Evolutionary conservation across 2,113 vertebrate species (phyloP).

Genomic region (Equus przewalskii): DNA sequence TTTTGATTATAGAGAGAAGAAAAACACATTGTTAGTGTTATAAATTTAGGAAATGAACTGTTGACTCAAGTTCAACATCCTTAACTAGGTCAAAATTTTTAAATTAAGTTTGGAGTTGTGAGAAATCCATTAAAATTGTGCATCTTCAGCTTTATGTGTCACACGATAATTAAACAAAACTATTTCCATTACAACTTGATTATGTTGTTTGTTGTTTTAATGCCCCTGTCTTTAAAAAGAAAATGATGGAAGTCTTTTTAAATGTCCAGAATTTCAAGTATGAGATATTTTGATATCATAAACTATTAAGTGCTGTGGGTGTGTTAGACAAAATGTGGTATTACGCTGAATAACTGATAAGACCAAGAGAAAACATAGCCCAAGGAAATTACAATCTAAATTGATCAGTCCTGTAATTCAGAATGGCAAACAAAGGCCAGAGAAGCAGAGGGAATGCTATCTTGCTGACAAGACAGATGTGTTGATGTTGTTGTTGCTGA

Average conservation of each 20-base stretch:
- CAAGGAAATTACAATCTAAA: neutral
- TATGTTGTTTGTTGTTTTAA: neutral
- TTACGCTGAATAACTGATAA: neutral
- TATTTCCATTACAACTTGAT: neutral
- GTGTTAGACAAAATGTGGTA: neutral
- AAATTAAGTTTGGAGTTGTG: neutral
- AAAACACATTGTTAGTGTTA: neutral
- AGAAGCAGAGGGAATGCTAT: neutral
- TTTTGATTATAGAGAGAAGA: neutral
- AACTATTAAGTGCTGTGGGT: neutral
- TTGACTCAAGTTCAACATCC: neutral
- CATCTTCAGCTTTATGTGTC: neutral
- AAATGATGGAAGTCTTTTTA: neutral
- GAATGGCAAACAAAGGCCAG: neutral
- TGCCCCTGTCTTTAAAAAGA: neutral
- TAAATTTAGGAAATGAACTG: neutral
- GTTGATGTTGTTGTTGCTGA: neutral
- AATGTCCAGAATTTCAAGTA: constrained; percentile 11
- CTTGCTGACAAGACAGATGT: neutral
- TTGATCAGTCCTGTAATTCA: neutral
- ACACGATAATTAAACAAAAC: neutral
- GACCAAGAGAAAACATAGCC: neutral
- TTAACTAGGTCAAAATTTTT: neutral
- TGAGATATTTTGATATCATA: neutral
- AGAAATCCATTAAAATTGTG: neutral